These are phyloP conservation scores for Sesia bembeciformis DNA, from an alignment of 2,888 invertebrate genomes.

Conservation along the genomic window DNA sequence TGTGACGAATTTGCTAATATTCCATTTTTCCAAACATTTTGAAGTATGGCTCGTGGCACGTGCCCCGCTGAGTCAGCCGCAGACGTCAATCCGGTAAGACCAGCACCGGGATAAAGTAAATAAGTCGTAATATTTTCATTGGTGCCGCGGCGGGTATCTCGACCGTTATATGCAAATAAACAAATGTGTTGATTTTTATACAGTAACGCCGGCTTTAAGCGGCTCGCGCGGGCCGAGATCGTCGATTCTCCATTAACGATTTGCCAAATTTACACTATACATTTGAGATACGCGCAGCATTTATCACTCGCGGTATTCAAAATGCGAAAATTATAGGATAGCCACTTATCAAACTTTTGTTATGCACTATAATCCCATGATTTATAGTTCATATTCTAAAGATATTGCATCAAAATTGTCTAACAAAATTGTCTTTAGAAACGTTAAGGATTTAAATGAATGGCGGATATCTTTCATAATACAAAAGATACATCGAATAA, in stretches of 20 bases:
- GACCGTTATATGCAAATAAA: slow-evolving; percentile 63
- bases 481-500: no score
- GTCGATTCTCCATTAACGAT: slow-evolving; percentile 34
- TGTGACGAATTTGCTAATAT: no score
- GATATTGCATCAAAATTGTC: no score
- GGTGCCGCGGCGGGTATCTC: slow-evolving; percentile 57
- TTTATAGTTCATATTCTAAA: neutral
- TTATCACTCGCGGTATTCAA: neutral
- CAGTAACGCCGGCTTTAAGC: slow-evolving; percentile 41
- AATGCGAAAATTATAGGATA: neutral
- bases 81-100: slow-evolving; percentile 52
- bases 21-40: no score
- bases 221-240: slow-evolving; percentile 26
- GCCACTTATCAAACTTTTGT: neutral
- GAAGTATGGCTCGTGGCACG: slow-evolving; percentile 18
- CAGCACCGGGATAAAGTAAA: slow-evolving; percentile 59
- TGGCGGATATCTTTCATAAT: no score
- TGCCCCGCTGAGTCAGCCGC: slow-evolving; percentile 36
- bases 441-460: no score
- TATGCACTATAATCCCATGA: neutral
- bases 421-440: no score
- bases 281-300: neutral
- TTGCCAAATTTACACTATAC: neutral
- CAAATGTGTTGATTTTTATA: slow-evolving; percentile 67
- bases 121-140: slow-evolving; percentile 69